Percentiles rank a stretch among this genome's conserved stretches.
Conservation (phyloP, 2,888 invertebrate species). For the Allacma fusca region DNA sequence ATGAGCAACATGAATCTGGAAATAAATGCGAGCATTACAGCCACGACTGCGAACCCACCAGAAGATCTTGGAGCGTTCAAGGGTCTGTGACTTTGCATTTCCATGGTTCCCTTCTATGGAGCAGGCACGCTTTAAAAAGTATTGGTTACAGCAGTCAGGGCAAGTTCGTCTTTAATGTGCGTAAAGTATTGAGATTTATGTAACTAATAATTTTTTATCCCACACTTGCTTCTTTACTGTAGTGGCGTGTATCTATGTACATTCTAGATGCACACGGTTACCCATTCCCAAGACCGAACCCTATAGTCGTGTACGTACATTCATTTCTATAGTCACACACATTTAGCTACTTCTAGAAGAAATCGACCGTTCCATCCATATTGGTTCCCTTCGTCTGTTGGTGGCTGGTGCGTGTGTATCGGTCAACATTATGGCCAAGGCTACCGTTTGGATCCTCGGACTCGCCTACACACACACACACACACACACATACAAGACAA, state of each 20-base stretch:
- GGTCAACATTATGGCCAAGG: background rate
- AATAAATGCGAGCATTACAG: constrained; percentile 8
- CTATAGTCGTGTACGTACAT: too few species aligned
- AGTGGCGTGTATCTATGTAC: too few species aligned
- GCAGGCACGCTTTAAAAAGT: background rate
- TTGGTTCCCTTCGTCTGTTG: background rate
- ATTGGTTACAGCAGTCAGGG: background rate
- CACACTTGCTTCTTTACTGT: background rate
- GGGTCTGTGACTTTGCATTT: background rate
- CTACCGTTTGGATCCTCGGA: background rate
- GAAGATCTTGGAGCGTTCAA: background rate
- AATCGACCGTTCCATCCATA: background rate
- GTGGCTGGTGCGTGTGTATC: constrained; percentile 2
- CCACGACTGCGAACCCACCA: background rate
- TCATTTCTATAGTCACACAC: too few species aligned
- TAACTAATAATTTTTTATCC: background rate
- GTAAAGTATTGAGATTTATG: constrained; percentile 16
- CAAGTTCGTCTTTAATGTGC: background rate
- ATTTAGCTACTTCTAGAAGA: background rate
- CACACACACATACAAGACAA: background rate
- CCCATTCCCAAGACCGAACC: too few species aligned
- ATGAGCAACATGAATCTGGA: constrained; percentile 8
- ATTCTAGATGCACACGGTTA: too few species aligned
- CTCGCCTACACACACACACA: constrained; percentile 11
- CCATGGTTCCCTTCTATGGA: background rate